These are phyloP conservation scores for Premnoplex brunnescens DNA, from an alignment of 2,797 vertebrate genomes.

Conservation along the genomic window DNA sequence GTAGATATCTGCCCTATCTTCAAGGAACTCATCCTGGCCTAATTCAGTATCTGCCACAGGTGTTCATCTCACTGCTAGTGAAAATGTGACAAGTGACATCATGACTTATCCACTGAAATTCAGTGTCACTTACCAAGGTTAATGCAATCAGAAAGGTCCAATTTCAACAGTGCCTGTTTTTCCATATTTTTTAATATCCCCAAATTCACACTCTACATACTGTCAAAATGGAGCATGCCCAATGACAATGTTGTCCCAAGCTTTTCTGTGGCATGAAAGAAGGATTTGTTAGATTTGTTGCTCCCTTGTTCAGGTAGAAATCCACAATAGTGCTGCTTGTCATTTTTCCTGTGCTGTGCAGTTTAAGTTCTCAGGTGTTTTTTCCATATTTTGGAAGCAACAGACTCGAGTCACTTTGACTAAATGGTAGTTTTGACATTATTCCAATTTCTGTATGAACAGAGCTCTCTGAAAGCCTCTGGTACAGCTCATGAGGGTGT, in stretches of 20 bases:
- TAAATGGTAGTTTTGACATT: not conserved
- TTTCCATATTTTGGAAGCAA: not conserved
- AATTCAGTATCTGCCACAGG: not conserved
- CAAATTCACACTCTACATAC: not conserved
- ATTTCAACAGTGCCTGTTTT: not conserved
- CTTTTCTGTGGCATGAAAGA: not conserved
- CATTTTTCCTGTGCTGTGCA: not conserved
- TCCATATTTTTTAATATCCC: not conserved
- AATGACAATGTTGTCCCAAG: not conserved
- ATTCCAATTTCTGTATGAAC: not conserved
- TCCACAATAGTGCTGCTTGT: not conserved
- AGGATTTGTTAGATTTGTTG: not conserved
- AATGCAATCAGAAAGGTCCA: not conserved
- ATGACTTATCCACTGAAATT: not conserved
- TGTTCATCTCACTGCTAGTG: not conserved
- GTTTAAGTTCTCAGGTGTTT: not conserved
- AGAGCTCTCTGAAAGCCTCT: not conserved
- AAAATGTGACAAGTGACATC: not conserved
- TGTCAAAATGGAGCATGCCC: not conserved
- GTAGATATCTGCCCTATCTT: not conserved
- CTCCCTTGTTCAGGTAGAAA: not conserved
- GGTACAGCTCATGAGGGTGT: fast-evolving
- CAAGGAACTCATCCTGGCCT: not conserved
- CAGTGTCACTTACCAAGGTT: not conserved
- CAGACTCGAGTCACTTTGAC: not conserved